phyloP scores from a whole-genome alignment of 2,113 vertebrate species.

The Morone saxatilis region DNA sequence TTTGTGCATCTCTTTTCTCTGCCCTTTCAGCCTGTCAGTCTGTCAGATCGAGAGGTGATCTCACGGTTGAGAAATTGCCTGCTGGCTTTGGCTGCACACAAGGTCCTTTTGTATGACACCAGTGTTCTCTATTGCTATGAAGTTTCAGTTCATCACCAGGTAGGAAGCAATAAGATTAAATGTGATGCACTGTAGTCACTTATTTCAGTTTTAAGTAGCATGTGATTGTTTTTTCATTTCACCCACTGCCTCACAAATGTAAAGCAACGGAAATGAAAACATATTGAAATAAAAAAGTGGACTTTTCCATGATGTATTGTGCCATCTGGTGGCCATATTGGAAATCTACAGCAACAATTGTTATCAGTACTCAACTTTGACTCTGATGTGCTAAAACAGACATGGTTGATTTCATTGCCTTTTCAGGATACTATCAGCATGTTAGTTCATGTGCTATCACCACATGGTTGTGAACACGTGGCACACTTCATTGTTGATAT shows the following conservation, averaged over 20 bases:
- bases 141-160: conserved; percentile 92
- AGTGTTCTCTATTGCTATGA: conserved; percentile 98
- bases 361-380: conserved; percentile 22
- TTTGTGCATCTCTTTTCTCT: conserved; percentile 20
- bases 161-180: conserved; percentile 52
- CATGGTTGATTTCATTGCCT: not conserved
- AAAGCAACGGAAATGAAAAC: not conserved
- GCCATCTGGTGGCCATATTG: conserved; percentile 55
- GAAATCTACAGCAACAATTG: not conserved
- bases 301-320: not conserved
- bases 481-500: not conserved
- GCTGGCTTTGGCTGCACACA: conserved; percentile 89
- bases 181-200: not conserved
- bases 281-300: not conserved
- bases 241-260: not conserved
- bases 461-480: not conserved
- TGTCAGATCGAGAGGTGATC: conserved; percentile 95
- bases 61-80: conserved; percentile 96
- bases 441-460: not conserved
- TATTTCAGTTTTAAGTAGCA: not conserved
- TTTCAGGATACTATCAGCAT: conserved; percentile 11
- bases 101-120: conserved; percentile 93
- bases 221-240: not conserved
- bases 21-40: conserved; percentile 85
- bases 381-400: conserved; percentile 4